Conservation (phyloP, 1,140 invertebrate species). For the Drosophila guanche region DNA sequence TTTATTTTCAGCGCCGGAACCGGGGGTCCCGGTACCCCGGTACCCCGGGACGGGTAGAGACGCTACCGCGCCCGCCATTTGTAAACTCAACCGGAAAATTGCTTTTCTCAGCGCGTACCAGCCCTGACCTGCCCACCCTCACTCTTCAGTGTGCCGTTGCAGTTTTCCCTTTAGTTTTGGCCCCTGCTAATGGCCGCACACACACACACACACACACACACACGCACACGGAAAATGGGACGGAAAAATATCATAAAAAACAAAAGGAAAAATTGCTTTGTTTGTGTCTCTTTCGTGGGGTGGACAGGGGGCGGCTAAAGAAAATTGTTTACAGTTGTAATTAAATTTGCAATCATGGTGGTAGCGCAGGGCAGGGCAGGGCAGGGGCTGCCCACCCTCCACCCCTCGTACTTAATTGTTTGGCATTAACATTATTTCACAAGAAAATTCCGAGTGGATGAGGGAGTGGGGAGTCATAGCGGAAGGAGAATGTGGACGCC, state of each 20-base stretch:
- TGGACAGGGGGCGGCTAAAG: not conserved
- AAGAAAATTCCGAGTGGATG: not conserved
- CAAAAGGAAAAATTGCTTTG: slow-evolving; percentile 14
- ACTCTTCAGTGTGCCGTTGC: slow-evolving; percentile 11
- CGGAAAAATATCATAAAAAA: slow-evolving; percentile 12
- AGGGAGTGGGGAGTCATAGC: not conserved
- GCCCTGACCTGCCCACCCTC: not conserved
- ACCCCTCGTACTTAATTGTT: slow-evolving; percentile 61
- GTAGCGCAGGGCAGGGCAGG: slow-evolving; percentile 12
- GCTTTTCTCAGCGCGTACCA: slow-evolving; percentile 70
- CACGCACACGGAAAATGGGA: slow-evolving; percentile 13
- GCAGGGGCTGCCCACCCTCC: not conserved
- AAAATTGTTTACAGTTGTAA: slow-evolving; percentile 56
- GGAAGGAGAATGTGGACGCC: not conserved
- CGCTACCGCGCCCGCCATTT: slow-evolving; percentile 48
- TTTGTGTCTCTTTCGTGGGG: not conserved
- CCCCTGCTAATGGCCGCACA: slow-evolving; percentile 35
- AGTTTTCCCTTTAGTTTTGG: slow-evolving; percentile 28
- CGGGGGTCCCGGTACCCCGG: too few relatives aligned
- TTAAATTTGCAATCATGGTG: slow-evolving; percentile 57
- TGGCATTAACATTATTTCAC: slow-evolving; percentile 70
- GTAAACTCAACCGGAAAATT: slow-evolving; percentile 80
- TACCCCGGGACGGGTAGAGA: too few relatives aligned
- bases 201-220: not conserved
- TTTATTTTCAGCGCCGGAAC: slow-evolving; percentile 65